A percentile compares a stretch with the other conserved stretches of the same genome.
Evolutionary conservation across 2,113 vertebrate genomes (phyloP).

Genomic region (Pyrgilauda ruficollis): DNA sequence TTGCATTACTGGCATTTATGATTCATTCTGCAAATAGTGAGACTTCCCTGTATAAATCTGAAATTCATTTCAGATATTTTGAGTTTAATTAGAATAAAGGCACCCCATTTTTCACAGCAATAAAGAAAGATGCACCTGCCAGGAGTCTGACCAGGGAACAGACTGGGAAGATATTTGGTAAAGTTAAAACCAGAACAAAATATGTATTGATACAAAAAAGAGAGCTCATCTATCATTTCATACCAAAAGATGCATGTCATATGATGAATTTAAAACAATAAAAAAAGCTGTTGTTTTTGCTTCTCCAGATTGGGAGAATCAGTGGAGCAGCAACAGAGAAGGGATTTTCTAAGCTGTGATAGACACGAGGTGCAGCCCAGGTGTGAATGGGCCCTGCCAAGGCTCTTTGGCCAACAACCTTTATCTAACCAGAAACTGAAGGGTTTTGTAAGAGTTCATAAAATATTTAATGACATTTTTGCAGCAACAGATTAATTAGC

Average conservation of each 20-base stretch:
- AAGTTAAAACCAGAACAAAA: slow-evolving; percentile 17
- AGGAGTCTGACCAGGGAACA: background rate
- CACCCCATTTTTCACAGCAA: slow-evolving; percentile 59
- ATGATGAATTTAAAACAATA: slow-evolving; percentile 27
- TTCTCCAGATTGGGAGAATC: background rate
- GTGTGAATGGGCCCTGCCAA: background rate
- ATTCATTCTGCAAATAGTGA: slow-evolving; percentile 66
- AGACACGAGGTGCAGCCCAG: background rate
- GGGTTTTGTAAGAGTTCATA: background rate
- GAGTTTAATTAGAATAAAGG: slow-evolving; percentile 69
- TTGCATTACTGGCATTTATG: slow-evolving; percentile 63
- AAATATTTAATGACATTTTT: background rate
- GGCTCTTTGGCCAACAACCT: background rate
- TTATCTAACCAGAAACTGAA: background rate
- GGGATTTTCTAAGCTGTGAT: background rate
- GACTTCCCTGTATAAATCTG: slow-evolving; percentile 57
- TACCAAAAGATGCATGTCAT: background rate
- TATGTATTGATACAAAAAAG: slow-evolving; percentile 10
- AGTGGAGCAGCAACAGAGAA: background rate
- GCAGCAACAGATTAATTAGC: background rate
- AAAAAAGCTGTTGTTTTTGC: slow-evolving; percentile 3
- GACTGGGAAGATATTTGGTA: background rate
- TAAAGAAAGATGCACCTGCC: slow-evolving; percentile 67
- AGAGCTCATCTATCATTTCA: slow-evolving; percentile 8
- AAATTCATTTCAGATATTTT: slow-evolving; percentile 68